Base-by-base conservation (phyloP, 2,888 invertebrate genomes). In the Lepidonotus clava region DNA sequence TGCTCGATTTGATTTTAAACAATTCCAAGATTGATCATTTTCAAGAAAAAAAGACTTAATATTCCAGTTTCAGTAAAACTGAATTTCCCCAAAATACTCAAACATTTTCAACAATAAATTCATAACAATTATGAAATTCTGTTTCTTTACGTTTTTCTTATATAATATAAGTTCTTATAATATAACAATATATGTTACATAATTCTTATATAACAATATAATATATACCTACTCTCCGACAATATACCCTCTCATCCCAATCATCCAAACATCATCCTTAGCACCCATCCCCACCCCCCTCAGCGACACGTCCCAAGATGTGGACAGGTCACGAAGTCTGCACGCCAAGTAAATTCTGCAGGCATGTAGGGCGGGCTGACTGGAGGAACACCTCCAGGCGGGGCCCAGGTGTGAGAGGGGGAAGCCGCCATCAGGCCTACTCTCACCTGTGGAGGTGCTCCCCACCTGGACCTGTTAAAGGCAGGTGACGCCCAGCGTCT, bases 261-360 rank as follows among this genome's bases (percentile, higher is more conserved):
- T 71, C 71, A 71, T 71, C 71, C 71, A 36, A 5, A 24, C 71
- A 71, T 71, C 71, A 71, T 71, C 38, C 46, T 18, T 18, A 46
- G 8, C 46, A 46, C 46, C 46, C 46, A 18, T 18, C 46, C 46
- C 8, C 46, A 46, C 8, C 46, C 46, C 46, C 8, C 46, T 11
- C 46, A 8, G 46, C 46, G n/a, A 11, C 14, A n/a, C 56, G 56
- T n/a, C 38, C 71, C 21, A 51, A 51, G 21, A 80, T 46, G 80
- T 80, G 80, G 46, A 46, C 28, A 46, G 41, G 80, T 80, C 80
- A 80, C 80, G 80, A 80, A 80, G 46, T 8, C 24, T 11, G 28
- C 28, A 28, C 41, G 51, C 80, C 80, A 80, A 41, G 18, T 80
- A 51, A 41, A 80, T 80, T 46, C 46, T 51, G 14, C 51, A 11